Conservation (phyloP, 23 tunicate genomes). For the Botrylloides violaceus region DNA sequence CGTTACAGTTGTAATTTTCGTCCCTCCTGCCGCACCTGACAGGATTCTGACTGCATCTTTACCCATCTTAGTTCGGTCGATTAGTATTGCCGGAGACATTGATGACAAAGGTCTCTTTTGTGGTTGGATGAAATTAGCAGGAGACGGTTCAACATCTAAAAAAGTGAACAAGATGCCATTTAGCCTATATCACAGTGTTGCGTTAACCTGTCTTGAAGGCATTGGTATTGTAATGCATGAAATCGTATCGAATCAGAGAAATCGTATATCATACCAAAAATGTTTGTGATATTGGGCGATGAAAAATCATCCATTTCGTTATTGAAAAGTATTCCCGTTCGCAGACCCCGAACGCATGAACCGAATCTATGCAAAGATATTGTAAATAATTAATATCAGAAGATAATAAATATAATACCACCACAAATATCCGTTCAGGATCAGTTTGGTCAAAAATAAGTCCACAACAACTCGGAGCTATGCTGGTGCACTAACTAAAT, state of each 20-base stretch:
- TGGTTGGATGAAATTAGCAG: constrained; percentile 78
- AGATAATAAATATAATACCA: background rate
- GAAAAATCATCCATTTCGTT: constrained; percentile 99
- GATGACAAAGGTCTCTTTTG: constrained; percentile 85
- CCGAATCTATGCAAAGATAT: constrained; percentile 60
- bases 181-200: background rate
- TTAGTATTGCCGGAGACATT: constrained; percentile 80
- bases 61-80: constrained; percentile 18
- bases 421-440: too few species aligned
- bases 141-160: constrained; percentile 84
- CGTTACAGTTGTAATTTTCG: constrained; percentile 88
- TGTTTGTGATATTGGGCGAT: constrained; percentile 71
- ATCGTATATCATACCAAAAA: constrained; percentile 64
- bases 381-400: background rate
- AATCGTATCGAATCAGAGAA: too few species aligned
- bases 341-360: constrained; percentile 72
- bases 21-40: constrained; percentile 94
- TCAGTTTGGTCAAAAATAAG: too few species aligned
- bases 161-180: background rate
- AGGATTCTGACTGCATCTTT: constrained; percentile 35
- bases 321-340: constrained; percentile 98
- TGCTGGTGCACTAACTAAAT: too few species aligned
- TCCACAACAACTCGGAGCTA: too few species aligned
- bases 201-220: too few species aligned
- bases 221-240: too few species aligned